Evolutionary conservation across 2,113 vertebrate genomes (phyloP), one percentile per base, ranked within the genome.

Genomic region (Trinectes maculatus): DNA sequence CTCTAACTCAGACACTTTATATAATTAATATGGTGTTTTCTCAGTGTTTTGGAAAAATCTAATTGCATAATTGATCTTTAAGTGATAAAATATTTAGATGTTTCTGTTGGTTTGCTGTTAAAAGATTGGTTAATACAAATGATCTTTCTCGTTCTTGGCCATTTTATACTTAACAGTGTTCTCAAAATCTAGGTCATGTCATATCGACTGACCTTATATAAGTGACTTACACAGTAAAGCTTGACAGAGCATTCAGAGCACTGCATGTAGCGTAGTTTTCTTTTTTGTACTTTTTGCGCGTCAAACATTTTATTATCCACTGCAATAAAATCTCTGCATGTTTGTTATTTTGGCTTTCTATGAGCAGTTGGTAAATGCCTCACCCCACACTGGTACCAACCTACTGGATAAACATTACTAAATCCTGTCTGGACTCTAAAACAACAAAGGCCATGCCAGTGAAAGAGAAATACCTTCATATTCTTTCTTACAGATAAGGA

Each of bases 161-260:
- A 19, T 1, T n/a, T 28, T 39, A 15, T 16, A 13, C 9, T 47
- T 29, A 8, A 8, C 15, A 6, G 51, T 49, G 36, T 25, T 53
- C 10, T 22, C 26, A 24, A 15, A 34, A 53, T 61, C 47, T 57
- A 52, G 52, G 56, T 68, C 64, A 26, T 63, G 12, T 5, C 22
- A 43, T 42, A 71, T 66, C 68, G 52, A 63, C 36, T 49, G 62
- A 63, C 60, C 61, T 58, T 49, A 33, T 28, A 43, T 59, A 21
- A 62, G 51, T 49, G 21, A 25, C 36, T 8, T 15, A 21, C 19
- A 59, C 26, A 60, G 5, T 36, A 16, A 59, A 29, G 46, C 47
- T 52, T 58, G 24, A 79, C 37, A 34, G 46, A 53, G 58, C 53
- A 52, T 46, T 67, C 26, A 29, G 25, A 47, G 21, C 51, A 25